Evolutionary conservation across 2,888 invertebrate species (phyloP).

Genomic region (Clitarchus hookeri): DNA sequence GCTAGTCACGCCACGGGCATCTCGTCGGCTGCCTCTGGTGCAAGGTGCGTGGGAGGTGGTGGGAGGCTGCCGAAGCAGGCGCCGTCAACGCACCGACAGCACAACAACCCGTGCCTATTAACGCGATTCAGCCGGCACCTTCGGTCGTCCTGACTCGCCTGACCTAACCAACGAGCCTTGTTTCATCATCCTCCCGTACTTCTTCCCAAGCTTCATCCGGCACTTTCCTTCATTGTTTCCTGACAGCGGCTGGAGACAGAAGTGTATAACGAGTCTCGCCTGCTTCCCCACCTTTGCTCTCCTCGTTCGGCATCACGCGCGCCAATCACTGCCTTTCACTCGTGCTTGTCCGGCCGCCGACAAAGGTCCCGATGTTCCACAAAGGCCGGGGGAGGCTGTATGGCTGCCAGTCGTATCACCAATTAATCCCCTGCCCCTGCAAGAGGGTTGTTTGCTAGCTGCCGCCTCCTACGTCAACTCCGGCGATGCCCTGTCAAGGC

Average conservation of each 20-base stretch:
- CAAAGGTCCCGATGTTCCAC: background rate
- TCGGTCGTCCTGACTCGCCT: background rate
- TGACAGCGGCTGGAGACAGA: slow-evolving; percentile 14
- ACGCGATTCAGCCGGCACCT: background rate
- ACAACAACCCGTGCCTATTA: background rate
- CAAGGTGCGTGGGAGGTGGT: background rate
- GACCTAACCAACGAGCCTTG: slow-evolving; percentile 2
- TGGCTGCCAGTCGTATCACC: background rate
- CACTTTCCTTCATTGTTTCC: background rate
- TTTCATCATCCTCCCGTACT: background rate
- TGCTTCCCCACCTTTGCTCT: background rate
- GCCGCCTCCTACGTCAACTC: no score
- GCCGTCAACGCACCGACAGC: background rate
- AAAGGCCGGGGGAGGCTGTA: background rate
- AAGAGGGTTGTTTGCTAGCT: background rate
- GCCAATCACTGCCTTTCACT: background rate
- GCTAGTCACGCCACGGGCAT: background rate
- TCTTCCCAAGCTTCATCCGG: background rate
- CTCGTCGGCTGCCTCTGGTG: background rate
- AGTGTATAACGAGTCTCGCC: background rate
- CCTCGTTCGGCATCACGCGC: background rate
- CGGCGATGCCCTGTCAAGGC: no score
- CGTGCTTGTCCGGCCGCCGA: background rate
- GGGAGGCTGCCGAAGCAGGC: background rate
- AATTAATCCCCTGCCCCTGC: background rate